Conservation (phyloP, 2,797 vertebrate genomes). For the Centropyge bicolor region DNA sequence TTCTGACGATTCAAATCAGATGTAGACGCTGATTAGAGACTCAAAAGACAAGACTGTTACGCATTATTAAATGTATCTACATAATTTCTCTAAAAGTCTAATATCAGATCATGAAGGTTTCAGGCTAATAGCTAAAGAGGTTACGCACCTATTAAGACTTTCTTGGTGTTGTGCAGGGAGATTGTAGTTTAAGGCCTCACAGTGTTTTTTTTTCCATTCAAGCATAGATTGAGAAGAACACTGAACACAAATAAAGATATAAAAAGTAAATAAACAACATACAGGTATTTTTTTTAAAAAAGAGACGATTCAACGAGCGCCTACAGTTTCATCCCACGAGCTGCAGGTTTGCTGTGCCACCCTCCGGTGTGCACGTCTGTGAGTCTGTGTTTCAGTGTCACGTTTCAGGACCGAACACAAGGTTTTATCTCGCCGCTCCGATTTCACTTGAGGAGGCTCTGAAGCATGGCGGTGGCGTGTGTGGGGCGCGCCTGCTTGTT, state of each 20-base stretch:
- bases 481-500: constrained; percentile 97
- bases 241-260: constrained; percentile 31
- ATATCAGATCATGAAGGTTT: constrained; percentile 47
- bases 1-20: neutral
- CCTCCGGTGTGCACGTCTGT: constrained; percentile 6
- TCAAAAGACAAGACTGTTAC: constrained; percentile 3
- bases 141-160: constrained; percentile 57
- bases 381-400: constrained; percentile 27
- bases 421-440: constrained; percentile 8
- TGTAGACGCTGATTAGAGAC: constrained; percentile 1
- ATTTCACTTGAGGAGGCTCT: constrained; percentile 92
- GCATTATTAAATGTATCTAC: constrained; percentile 10
- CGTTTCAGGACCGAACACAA: constrained; percentile 3
- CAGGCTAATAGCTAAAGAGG: constrained; percentile 34
- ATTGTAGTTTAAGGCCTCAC: constrained; percentile 70
- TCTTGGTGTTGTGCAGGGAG: constrained; percentile 52
- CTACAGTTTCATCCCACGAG: constrained; percentile 30
- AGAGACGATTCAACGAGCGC: constrained; percentile 25
- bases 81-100: constrained; percentile 7
- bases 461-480: constrained; percentile 97
- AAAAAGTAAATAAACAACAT: constrained; percentile 49
- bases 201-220: constrained; percentile 33
- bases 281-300: constrained; percentile 36
- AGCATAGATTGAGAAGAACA: constrained; percentile 36
- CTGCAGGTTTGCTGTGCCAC: neutral